phyloP scores from a whole-genome alignment of 2,888 invertebrate genomes.

The Metacarcinus magister region DNA sequence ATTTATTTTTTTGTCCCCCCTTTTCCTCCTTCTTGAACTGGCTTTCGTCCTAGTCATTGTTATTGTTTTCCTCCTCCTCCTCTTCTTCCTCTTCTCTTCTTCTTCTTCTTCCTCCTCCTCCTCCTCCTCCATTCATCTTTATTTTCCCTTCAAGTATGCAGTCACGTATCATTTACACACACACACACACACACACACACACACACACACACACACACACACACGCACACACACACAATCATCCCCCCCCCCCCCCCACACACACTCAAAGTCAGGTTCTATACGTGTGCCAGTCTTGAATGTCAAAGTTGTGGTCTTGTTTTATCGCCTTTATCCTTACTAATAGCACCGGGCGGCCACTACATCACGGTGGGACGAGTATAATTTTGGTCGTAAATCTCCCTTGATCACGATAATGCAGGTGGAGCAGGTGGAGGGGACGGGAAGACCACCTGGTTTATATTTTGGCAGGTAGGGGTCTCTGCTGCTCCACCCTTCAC shows the following conservation, averaged over 20 bases:
- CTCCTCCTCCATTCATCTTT: not conserved
- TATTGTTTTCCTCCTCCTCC: not conserved
- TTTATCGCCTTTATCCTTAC: not conserved
- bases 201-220: no score
- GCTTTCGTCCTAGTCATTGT: not conserved
- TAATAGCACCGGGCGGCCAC: not conserved
- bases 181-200: not conserved
- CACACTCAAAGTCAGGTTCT: not conserved
- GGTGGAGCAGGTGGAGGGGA: not conserved
- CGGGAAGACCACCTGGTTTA: not conserved
- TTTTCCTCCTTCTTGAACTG: not conserved
- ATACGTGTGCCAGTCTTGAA: not conserved
- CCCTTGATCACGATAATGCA: not conserved
- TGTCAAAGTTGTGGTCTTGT: not conserved
- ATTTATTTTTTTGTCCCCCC: not conserved
- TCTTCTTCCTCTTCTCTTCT: not conserved
- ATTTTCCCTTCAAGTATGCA: not conserved
- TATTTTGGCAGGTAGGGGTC: not conserved
- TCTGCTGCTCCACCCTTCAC: not conserved
- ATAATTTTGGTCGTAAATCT: not conserved
- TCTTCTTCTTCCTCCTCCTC: not conserved
- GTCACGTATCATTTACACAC: not conserved
- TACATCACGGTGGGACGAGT: not conserved
- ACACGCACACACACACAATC: not conserved
- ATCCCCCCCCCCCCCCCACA: not conserved